These are phyloP conservation scores for Alloplasta piceator DNA, from an alignment of 2,888 invertebrate species.

Conservation along the genomic window DNA sequence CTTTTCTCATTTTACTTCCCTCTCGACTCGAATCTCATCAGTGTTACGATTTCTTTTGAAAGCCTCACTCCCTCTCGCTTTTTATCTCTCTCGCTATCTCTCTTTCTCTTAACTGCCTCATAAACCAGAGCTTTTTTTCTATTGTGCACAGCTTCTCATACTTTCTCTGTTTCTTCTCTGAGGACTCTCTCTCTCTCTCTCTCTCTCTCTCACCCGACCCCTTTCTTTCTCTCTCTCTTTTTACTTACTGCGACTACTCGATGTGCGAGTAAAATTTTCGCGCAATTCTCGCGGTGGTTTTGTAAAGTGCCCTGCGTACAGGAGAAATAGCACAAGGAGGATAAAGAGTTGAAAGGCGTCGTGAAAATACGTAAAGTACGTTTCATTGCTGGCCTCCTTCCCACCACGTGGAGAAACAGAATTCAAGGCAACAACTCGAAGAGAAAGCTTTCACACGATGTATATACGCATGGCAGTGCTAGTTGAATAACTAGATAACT, in stretches of 20 bases:
- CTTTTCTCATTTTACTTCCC: background rate
- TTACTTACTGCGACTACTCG: background rate
- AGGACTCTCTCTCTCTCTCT: conserved; percentile 19
- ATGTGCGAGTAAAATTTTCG: conserved; percentile 41
- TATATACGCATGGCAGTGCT: conserved; percentile 39
- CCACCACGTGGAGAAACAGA: conserved; percentile 33
- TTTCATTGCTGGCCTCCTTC: conserved; percentile 51
- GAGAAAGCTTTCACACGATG: conserved; percentile 40
- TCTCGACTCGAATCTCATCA: conserved; percentile 32
- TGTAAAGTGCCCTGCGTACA: conserved; percentile 13
- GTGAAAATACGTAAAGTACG: conserved; percentile 51
- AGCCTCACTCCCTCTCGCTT: background rate
- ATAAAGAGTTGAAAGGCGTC: conserved; percentile 20
- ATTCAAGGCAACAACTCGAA: conserved; percentile 62
- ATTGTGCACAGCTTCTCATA: conserved; percentile 45
- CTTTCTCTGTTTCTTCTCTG: background rate
- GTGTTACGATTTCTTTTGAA: conserved; percentile 12
- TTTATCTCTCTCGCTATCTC: conserved; percentile 18
- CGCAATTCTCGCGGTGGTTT: conserved; percentile 24
- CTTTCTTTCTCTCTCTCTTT: conserved; percentile 25
- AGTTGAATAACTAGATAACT: conserved; percentile 61
- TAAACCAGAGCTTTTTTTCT: conserved; percentile 49
- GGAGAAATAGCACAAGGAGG: background rate
- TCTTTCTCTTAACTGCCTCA: conserved; percentile 50
- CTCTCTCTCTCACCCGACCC: conserved; percentile 6